These are phyloP conservation scores for Sphenodon punctatus DNA, from an alignment of 2,797 vertebrate species.

Conservation along the genomic window DNA sequence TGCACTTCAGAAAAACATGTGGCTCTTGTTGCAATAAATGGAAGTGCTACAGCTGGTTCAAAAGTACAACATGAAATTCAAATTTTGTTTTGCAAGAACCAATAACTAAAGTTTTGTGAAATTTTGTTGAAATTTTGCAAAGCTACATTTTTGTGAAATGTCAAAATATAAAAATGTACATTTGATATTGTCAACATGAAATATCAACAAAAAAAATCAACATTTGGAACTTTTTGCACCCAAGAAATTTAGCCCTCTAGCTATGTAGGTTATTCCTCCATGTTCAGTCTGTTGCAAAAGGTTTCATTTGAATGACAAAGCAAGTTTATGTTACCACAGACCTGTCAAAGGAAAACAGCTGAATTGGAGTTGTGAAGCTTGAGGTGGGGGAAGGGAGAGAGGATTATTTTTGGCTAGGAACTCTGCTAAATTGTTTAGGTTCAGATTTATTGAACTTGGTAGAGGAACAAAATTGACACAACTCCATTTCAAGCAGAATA, in stretches of 20 bases:
- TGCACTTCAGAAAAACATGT: not conserved
- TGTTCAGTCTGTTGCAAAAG: conserved; percentile 52
- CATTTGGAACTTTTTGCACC: no score
- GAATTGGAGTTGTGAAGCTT: conserved; percentile 45
- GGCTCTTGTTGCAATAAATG: not conserved
- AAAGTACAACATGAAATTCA: no score
- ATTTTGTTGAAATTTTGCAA: no score
- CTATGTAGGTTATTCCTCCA: conserved; percentile 34
- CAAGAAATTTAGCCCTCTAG: conserved; percentile 44
- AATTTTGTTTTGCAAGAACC: no score
- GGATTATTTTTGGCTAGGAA: conserved; percentile 45
- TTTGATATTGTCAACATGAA: no score
- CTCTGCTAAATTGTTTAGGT: conserved; percentile 59
- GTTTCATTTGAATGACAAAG: conserved; percentile 61
- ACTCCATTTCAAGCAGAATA: conserved; percentile 17
- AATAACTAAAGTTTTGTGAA: no score
- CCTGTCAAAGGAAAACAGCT: conserved; percentile 59
- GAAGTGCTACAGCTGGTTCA: no score
- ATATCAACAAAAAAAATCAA: no score
- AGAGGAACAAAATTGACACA: conserved; percentile 42
- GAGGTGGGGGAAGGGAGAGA: conserved; percentile 46
- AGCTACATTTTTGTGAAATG: no score
- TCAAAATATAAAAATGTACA: no score
- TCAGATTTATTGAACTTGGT: conserved; percentile 59
- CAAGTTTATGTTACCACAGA: conserved; percentile 55